These are phyloP conservation scores for Nothoprocta pentlandii DNA, from an alignment of 2,113 vertebrate genomes.

Conservation along the genomic window DNA sequence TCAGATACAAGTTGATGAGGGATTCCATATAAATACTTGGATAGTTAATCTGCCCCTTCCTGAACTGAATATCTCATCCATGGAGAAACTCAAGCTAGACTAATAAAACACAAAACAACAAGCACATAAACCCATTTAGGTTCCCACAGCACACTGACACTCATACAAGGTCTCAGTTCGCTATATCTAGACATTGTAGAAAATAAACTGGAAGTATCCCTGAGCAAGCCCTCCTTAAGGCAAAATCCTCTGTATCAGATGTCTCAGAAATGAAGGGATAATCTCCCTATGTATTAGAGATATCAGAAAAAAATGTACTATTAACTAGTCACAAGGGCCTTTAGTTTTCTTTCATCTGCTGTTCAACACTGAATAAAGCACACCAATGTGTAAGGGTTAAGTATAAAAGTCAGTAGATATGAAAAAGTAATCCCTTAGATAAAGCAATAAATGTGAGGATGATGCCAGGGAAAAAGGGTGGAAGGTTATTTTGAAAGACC, in stretches of 20 bases:
- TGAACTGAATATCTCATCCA: not conserved
- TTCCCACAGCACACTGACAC: not conserved
- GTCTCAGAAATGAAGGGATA: not conserved
- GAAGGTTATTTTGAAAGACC: not conserved
- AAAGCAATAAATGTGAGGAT: not conserved
- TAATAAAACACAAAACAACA: not conserved
- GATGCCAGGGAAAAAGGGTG: not conserved
- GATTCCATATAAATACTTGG: not conserved
- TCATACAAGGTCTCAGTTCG: not conserved
- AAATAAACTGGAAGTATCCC: not conserved
- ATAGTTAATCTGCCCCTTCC: not conserved
- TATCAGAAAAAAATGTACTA: not conserved
- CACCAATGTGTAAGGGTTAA: not conserved
- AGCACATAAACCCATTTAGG: not conserved
- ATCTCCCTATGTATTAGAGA: not conserved
- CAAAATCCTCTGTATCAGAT: not conserved
- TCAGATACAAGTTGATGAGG: not conserved
- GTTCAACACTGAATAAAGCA: not conserved
- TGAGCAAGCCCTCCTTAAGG: not conserved
- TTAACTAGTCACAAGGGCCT: not conserved
- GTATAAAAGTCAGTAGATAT: not conserved
- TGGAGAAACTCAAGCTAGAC: not conserved
- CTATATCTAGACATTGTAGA: not conserved
- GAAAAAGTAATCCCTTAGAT: slow-evolving; percentile 17
- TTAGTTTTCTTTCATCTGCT: slow-evolving; percentile 7